These are phyloP conservation scores for Pseudochirops cupreus DNA, from an alignment of 2,797 vertebrate species.

Conservation along the genomic window DNA sequence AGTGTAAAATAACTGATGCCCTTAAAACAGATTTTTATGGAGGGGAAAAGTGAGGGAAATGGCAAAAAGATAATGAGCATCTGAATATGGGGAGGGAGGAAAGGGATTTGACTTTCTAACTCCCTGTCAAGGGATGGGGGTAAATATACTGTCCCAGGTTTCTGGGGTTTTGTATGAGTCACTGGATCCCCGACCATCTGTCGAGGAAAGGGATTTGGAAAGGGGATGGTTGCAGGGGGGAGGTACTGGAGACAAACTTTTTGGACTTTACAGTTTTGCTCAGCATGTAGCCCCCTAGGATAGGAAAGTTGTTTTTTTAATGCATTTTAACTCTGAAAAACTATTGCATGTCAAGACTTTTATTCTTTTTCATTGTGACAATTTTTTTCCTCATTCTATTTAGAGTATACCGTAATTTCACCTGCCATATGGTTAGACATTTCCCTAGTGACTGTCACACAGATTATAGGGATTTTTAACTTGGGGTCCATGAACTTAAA, in stretches of 20 bases:
- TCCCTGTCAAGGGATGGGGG: too few relatives aligned
- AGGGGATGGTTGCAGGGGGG: background rate
- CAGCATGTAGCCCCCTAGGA: background rate
- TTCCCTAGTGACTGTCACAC: background rate
- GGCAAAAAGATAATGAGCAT: background rate
- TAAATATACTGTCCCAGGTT: too few relatives aligned
- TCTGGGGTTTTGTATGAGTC: too few relatives aligned
- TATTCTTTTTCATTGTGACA: conserved; percentile 17
- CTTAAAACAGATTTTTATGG: background rate
- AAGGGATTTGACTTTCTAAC: background rate
- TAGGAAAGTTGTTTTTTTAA: background rate
- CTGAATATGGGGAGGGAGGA: background rate
- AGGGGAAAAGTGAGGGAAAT: background rate
- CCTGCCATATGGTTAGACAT: background rate
- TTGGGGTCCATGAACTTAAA: background rate
- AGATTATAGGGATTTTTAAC: background rate
- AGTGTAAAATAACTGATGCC: background rate
- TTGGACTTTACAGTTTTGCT: background rate
- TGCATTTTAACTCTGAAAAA: background rate
- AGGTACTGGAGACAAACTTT: background rate
- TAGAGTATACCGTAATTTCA: background rate
- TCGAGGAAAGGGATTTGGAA: background rate
- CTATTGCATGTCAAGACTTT: background rate
- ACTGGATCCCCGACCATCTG: too few relatives aligned
- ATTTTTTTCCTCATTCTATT: background rate